Evolutionary conservation across 2,888 invertebrate genomes (phyloP).

Genomic region (Drosophila borborema): DNA sequence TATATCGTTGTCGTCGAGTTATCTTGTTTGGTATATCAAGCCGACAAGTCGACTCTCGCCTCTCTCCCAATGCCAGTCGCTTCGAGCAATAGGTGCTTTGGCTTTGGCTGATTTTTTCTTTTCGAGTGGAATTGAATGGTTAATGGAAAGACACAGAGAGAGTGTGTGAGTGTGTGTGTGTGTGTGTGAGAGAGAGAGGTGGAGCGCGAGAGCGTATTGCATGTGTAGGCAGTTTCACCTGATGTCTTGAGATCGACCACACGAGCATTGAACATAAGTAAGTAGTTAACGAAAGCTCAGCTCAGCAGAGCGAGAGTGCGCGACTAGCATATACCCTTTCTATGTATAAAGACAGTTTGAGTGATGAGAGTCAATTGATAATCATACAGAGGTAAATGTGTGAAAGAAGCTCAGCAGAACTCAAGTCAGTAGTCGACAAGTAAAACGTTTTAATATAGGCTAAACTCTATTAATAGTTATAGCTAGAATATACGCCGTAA

Average conservation of each 20-base stretch:
- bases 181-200: neutral
- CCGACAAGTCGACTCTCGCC: constrained; percentile 22
- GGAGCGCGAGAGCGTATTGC: constrained; percentile 1
- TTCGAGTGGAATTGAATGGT: constrained; percentile 60
- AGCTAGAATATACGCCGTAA: neutral
- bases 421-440: neutral
- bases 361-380: too few relatives aligned
- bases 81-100: constrained; percentile 21
- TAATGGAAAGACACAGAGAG: neutral
- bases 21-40: constrained; percentile 57
- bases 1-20: constrained; percentile 26
- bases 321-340: neutral
- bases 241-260: constrained; percentile 42
- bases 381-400: too few relatives aligned
- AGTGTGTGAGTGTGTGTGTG: neutral
- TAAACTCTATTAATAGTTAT: too few relatives aligned
- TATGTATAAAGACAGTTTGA: neutral
- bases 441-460: neutral
- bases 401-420: too few relatives aligned
- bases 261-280: constrained; percentile 7
- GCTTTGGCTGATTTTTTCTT: neutral
- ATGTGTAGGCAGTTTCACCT: constrained; percentile 65
- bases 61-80: constrained; percentile 41
- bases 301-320: neutral
- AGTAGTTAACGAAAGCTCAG: neutral